These are phyloP conservation scores for Neotoxoptera formosana DNA, from an alignment of 1,140 invertebrate species.

Conservation along the genomic window DNA sequence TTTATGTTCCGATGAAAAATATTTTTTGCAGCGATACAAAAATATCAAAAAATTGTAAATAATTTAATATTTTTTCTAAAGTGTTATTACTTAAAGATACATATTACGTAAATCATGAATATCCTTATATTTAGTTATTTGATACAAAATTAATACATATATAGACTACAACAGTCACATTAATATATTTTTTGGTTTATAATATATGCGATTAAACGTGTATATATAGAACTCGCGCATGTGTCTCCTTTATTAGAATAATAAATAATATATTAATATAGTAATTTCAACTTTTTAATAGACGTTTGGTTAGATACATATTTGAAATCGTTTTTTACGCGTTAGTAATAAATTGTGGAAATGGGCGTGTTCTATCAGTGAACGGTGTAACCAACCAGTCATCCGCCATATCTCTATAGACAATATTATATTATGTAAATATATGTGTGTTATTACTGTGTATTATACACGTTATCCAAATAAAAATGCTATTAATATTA, in stretches of 20 bases:
- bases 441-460: not conserved
- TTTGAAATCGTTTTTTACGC: not conserved
- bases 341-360: not conserved
- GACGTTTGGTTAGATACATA: not conserved
- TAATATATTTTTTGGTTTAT: not conserved
- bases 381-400: slow-evolving; percentile 41
- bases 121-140: not conserved
- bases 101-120: not conserved
- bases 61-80: no score
- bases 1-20: no score
- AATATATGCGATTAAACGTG: not conserved
- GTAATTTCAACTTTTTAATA: not conserved
- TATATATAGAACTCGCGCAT: not conserved
- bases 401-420: not conserved
- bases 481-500: slow-evolving; percentile 1
- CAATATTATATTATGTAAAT: not conserved
- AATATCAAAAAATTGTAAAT: no score
- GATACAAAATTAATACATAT: not conserved
- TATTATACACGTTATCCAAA: not conserved
- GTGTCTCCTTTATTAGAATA: no score
- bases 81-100: no score
- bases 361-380: slow-evolving; percentile 14
- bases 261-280: not conserved
- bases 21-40: no score
- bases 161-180: not conserved